phyloP scores from a whole-genome alignment of 2,797 vertebrate genomes.

The Gymnoscopelus braueri region DNA sequence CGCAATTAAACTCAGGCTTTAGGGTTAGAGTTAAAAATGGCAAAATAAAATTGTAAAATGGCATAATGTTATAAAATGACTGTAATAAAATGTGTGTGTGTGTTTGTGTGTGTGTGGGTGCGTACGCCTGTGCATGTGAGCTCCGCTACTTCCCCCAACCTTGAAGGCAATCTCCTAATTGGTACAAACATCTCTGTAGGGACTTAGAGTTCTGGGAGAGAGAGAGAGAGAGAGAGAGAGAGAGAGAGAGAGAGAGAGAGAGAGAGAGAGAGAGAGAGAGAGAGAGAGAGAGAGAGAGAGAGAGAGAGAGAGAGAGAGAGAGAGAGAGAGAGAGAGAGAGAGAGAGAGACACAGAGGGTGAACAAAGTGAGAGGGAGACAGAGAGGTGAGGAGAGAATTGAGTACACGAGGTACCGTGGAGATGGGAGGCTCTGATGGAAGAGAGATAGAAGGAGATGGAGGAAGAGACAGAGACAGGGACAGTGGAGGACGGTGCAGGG shows the following conservation, averaged over 20 bases:
- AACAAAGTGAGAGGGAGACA: constrained; percentile 13
- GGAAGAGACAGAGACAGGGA: too few relatives aligned
- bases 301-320: background rate
- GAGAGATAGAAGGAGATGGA: too few relatives aligned
- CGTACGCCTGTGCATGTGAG: constrained; percentile 1
- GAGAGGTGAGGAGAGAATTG: background rate
- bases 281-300: constrained; percentile 2
- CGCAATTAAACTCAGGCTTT: too few relatives aligned
- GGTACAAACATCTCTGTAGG: constrained; percentile 8
- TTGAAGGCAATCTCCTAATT: constrained; percentile 25
- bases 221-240: background rate
- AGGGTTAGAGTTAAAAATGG: too few relatives aligned
- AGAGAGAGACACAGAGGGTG: constrained; percentile 13
- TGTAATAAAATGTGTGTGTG: too few relatives aligned
- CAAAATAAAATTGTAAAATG: too few relatives aligned
- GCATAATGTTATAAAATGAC: too few relatives aligned
- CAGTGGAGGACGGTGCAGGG: too few relatives aligned
- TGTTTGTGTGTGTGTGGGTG: background rate
- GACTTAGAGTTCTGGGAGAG: background rate
- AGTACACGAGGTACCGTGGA: too few relatives aligned
- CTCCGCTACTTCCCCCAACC: constrained; percentile 10
- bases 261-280: background rate
- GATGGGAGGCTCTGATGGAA: too few relatives aligned
- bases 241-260: constrained; percentile 4
- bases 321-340: background rate